Percentiles rank a stretch among this genome's conserved stretches.
Conservation (phyloP, 53 echinoderm and acorn worm species). For the Glandiceps talaboti region DNA sequence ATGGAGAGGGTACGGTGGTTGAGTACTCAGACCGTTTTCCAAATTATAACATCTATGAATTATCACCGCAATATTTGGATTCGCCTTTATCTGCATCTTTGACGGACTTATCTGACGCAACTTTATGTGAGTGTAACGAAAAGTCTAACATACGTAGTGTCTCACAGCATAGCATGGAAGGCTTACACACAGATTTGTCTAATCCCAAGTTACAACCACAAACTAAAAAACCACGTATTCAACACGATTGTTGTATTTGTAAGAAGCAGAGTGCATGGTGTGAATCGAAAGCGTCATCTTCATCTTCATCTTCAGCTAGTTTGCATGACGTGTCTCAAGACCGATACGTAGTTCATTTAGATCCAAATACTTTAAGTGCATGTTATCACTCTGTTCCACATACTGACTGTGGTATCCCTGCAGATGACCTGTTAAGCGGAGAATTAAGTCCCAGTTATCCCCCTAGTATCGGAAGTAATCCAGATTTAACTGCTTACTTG, state of each 20-base stretch:
- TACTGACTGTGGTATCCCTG: background rate
- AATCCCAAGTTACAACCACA: background rate
- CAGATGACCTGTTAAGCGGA: background rate
- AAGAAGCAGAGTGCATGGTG: background rate
- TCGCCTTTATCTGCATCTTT: conserved; percentile 81
- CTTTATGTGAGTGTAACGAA: conserved; percentile 66
- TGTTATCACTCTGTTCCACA: background rate
- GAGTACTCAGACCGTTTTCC: conserved; percentile 67
- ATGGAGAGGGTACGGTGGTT: conserved; percentile 65
- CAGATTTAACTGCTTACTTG: background rate
- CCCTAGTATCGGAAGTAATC: background rate
- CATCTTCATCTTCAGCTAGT: background rate
- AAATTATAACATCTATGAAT: conserved; percentile 75
- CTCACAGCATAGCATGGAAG: background rate
- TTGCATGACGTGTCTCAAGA: background rate
- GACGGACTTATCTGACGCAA: conserved; percentile 80
- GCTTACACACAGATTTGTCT: background rate
- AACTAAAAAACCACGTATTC: background rate
- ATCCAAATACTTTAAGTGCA: background rate
- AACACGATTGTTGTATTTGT: background rate
- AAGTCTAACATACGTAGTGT: background rate
- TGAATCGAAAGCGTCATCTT: background rate
- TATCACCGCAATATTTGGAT: conserved; percentile 86
- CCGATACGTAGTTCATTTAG: background rate
- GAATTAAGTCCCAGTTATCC: background rate